Evolutionary conservation across 35 echinoderm and acorn worm genomes (phyloP).

Genomic region (Strongylocentrotus purpuratus): DNA sequence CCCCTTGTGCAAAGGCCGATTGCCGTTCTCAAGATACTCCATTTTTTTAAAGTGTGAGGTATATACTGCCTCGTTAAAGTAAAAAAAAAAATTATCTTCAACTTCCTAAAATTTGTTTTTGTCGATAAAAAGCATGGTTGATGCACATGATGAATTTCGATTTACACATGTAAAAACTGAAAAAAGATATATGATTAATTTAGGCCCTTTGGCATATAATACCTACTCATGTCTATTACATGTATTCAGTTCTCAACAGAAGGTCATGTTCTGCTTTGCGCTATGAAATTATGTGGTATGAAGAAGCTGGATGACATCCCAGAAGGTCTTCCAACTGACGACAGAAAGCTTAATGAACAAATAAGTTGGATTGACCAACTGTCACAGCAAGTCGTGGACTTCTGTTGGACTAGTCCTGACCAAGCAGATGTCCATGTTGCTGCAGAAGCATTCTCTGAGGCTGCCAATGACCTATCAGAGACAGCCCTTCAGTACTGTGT

Average conservation of each 20-base stretch:
- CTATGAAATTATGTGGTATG: conserved; percentile 7
- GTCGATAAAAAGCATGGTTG: no score
- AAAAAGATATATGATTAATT: no score
- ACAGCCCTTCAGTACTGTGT: conserved; percentile 12
- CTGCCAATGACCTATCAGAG: background rate
- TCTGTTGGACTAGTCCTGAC: conserved; percentile 22
- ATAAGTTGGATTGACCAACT: background rate
- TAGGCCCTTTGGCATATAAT: no score
- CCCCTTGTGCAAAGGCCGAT: no score
- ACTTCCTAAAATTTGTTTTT: no score
- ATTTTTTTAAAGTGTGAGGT: no score
- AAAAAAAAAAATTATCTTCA: no score
- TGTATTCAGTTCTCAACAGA: background rate
- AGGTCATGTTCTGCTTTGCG: background rate
- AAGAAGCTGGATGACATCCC: background rate
- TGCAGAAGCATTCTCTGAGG: background rate
- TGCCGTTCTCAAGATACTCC: no score
- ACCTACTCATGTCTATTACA: no score
- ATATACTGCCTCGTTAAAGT: no score
- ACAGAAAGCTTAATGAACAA: background rate
- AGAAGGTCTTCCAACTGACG: background rate
- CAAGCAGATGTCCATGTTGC: background rate
- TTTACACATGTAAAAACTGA: no score
- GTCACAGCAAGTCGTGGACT: conserved; percentile 11
- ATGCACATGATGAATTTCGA: no score